A percentile compares a stretch with the other conserved stretches of the same genome.
Conservation (phyloP, 1,140 invertebrate genomes). For the Pseudomyrmex cubaensis region DNA sequence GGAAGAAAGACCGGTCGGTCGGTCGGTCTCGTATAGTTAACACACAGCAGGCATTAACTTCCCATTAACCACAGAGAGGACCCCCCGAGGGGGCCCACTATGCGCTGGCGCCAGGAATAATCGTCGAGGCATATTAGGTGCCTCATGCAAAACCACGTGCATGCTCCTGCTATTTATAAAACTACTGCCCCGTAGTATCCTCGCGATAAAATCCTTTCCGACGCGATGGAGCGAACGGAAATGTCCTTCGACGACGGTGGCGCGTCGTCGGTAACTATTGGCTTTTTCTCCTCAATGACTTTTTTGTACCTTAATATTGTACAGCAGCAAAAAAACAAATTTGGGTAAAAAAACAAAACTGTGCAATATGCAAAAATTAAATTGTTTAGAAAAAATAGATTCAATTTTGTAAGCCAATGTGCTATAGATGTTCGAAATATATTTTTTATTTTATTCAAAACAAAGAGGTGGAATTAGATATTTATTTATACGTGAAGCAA, state of each 20-base stretch:
- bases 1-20: slow-evolving; percentile 73
- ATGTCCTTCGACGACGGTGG: slow-evolving; percentile 18
- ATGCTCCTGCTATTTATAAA: slow-evolving; percentile 75
- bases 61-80: slow-evolving; percentile 77
- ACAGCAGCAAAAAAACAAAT: too few species aligned
- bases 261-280: slow-evolving; percentile 1
- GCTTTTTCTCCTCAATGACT: background rate
- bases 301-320: too few species aligned
- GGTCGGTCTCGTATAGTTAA: slow-evolving; percentile 67
- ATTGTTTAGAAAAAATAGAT: too few species aligned
- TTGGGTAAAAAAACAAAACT: too few species aligned
- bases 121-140: slow-evolving; percentile 74
- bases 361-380: too few species aligned
- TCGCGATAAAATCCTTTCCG: slow-evolving; percentile 66
- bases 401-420: too few species aligned
- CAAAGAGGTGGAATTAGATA: too few species aligned
- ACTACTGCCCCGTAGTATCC: slow-evolving; percentile 53
- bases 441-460: too few species aligned
- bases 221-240: slow-evolving; percentile 36
- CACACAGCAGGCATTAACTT: slow-evolving; percentile 77
- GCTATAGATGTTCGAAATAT: too few species aligned
- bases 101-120: slow-evolving; percentile 76
- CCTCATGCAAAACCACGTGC: slow-evolving; percentile 69
- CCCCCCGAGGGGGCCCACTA: slow-evolving; percentile 47
- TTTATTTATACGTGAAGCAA: too few species aligned